Evolutionary conservation across 2,797 vertebrate genomes (phyloP), one percentile per base, ranked within the genome.

Genomic region (Euphonia xanthogaster): DNA sequence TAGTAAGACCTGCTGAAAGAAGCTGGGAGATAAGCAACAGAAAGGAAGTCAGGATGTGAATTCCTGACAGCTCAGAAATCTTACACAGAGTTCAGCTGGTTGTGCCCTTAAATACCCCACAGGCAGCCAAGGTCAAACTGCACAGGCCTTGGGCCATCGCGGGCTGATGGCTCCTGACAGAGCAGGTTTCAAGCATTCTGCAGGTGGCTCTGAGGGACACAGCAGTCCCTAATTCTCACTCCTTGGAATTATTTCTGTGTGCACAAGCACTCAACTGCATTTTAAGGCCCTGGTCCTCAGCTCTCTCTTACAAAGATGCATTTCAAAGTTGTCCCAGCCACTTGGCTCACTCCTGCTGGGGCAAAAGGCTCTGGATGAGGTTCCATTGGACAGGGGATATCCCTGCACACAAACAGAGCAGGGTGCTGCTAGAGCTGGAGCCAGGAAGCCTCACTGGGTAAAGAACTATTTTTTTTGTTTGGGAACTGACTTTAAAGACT

Each of bases 371-470:
- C 40, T 48, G 65, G 66, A 61, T 44, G 24, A 44, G 31, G 33
- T 28, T n/a, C 17, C 2, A 2, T 0, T 0, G 55, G 8, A 65
- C 6, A 80, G 6, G 7, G 6, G 14, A 3, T 22, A 71, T 25
- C 61, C 35, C 10, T 33, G n/a, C 57, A 47, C 1, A 2, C 8
- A 39, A 83, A 61, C 3, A 22, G 39, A 20, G 54, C 55, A 51
- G 9, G 53, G 14, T 0, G 1, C 48, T 55, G 15, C 10, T 42
- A 40, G 11, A 4, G 4, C 23, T 35, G 28, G 58, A 51, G 48
- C 9, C 61, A 27, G 24, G 27, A 1, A 2, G 14, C 33, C 16
- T 53, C 31, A 15, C 7, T 2, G 1, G 14, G 13, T 40, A 23
- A 70, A 66, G 57, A 70, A 15, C 12, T 27, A 17, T 74, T 55